Evolutionary conservation across 2,888 invertebrate genomes (phyloP).

Genomic region (Eupithecia exiguata): DNA sequence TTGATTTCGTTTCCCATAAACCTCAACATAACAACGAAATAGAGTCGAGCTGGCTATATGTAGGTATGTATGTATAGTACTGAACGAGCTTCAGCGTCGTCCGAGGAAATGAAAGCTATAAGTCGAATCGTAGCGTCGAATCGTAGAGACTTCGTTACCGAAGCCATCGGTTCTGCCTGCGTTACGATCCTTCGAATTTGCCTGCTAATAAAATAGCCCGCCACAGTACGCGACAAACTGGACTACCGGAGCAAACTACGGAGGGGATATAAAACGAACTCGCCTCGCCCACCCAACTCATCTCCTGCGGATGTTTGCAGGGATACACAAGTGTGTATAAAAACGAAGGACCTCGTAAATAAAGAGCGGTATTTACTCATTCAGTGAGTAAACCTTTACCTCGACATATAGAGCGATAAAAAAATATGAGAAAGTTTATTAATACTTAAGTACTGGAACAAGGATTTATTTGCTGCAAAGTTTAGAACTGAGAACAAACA

Average conservation of each 20-base stretch:
- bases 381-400: conserved; percentile 27
- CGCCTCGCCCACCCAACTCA: conserved; percentile 67
- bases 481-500: conserved; percentile 48
- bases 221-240: conserved; percentile 59
- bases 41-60: conserved; percentile 14
- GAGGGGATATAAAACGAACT: conserved; percentile 68
- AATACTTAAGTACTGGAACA: conserved; percentile 41
- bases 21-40: conserved; percentile 27
- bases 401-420: conserved; percentile 25
- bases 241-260: conserved; percentile 60
- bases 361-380: conserved; percentile 45
- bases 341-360: conserved; percentile 49
- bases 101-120: conserved; percentile 73
- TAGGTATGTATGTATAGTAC: conserved; percentile 20
- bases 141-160: conserved; percentile 65
- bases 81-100: conserved; percentile 38
- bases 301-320: conserved; percentile 70
- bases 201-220: conserved; percentile 72
- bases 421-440: conserved; percentile 37
- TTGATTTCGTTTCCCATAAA: conserved; percentile 7
- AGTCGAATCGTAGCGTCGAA: conserved; percentile 60
- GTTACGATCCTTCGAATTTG: conserved; percentile 75
- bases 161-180: conserved; percentile 62
- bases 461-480: conserved; percentile 44
- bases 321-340: conserved; percentile 50